A percentile compares a stretch with the other conserved stretches of the same genome.
Conservation (phyloP, 2,797 vertebrate genomes). For the Dromococcyx pavoninus region DNA sequence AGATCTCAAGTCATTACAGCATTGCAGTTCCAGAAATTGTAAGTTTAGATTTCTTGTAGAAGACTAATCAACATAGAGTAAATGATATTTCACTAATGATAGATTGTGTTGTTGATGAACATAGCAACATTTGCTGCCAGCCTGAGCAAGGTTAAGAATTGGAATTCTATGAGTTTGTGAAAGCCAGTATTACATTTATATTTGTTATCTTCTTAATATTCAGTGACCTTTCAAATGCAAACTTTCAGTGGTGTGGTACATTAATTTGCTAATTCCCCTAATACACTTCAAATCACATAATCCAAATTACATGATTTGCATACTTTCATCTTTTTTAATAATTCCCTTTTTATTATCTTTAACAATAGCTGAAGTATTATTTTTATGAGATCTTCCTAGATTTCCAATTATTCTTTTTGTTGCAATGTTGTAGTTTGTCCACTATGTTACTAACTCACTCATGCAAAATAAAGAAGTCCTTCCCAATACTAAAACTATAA, state of each 20-base stretch:
- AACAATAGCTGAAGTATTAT: neutral
- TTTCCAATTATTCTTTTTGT: neutral
- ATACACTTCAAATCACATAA: neutral
- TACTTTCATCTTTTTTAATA: neutral
- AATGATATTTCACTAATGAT: neutral
- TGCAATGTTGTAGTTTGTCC: neutral
- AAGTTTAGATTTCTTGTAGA: neutral
- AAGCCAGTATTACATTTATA: neutral
- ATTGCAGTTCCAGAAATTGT: neutral
- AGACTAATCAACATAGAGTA: neutral
- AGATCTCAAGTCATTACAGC: neutral
- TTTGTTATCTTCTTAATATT: neutral
- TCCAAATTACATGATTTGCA: neutral
- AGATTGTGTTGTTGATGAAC: neutral
- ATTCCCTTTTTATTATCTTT: neutral
- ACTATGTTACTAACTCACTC: neutral
- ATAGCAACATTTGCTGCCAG: neutral
- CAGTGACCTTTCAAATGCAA: neutral
- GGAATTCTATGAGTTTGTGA: neutral
- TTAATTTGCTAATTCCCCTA: neutral
- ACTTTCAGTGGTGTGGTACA: neutral
- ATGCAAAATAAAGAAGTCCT: neutral
- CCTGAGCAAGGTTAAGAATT: neutral
- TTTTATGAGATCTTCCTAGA: neutral
- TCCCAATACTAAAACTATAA: neutral